Evolutionary conservation across 2,797 vertebrate species (phyloP).

Genomic region (Epinephelus coioides): DNA sequence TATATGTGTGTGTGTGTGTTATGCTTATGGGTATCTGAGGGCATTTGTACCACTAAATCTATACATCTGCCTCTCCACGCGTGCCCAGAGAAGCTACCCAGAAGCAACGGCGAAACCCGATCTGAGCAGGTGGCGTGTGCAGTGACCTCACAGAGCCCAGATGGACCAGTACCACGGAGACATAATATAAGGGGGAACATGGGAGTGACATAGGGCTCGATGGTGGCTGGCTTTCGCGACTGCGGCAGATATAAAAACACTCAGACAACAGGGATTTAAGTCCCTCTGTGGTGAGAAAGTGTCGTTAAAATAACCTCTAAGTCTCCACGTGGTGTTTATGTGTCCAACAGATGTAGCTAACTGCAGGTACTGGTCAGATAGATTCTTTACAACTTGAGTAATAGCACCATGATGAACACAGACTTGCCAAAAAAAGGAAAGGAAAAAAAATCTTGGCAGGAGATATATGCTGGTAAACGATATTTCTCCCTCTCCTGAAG

Average conservation of each 20-base stretch:
- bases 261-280: conserved; percentile 21
- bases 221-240: conserved; percentile 38
- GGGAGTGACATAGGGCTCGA: conserved; percentile 60
- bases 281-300: conserved; percentile 26
- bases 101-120: conserved; percentile 65
- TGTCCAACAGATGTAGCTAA: conserved; percentile 31
- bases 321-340: conserved; percentile 9
- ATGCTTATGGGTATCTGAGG: conserved; percentile 58
- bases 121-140: conserved; percentile 84
- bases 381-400: conserved; percentile 25
- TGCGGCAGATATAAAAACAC: conserved; percentile 46
- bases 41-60: conserved; percentile 68
- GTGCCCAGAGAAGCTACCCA: conserved; percentile 69
- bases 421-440: not conserved
- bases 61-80: conserved; percentile 77
- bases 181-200: conserved; percentile 58
- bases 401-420: conserved; percentile 31
- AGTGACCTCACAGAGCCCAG: conserved; percentile 83
- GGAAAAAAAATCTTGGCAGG: conserved; percentile 44
- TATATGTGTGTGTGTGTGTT: conserved; percentile 8
- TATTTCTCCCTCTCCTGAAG: conserved; percentile 70
- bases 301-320: not conserved
- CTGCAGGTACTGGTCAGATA: conserved; percentile 19
- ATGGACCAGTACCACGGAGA: conserved; percentile 75
- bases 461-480: conserved; percentile 53